Evolutionary conservation across 2,888 invertebrate species (phyloP).

Genomic region (Carcina quercana): DNA sequence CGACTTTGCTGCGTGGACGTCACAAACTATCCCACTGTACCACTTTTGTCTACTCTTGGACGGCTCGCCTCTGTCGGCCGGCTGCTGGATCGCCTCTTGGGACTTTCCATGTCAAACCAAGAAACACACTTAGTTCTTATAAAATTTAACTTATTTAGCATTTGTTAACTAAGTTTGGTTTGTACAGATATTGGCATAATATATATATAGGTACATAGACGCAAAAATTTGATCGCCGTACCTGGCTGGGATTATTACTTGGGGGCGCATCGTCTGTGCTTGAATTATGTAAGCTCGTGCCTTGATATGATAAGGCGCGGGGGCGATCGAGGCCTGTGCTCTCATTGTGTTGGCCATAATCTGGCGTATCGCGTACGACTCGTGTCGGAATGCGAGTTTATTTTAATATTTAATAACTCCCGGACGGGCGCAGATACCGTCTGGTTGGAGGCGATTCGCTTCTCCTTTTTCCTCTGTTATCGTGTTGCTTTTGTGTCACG

Average conservation of each 20-base stretch:
- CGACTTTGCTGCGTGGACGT: too few species aligned
- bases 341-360: constrained; percentile 69
- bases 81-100: too few species aligned
- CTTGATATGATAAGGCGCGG: constrained; percentile 62
- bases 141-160: too few species aligned
- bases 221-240: constrained; percentile 43
- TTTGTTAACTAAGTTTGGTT: background rate
- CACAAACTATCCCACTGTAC: too few species aligned
- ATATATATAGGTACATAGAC: constrained; percentile 38
- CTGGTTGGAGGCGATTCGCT: constrained; percentile 60
- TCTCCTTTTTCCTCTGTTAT: constrained; percentile 65
- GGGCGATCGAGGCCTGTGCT: constrained; percentile 54
- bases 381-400: constrained; percentile 71
- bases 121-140: too few species aligned
- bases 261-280: constrained; percentile 36
- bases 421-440: constrained; percentile 62
- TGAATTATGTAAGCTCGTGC: constrained; percentile 60
- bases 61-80: too few species aligned
- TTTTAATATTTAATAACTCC: constrained; percentile 74
- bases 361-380: constrained; percentile 67
- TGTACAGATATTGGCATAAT: constrained; percentile 22
- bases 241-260: constrained; percentile 20
- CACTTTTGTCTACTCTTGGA: too few species aligned
- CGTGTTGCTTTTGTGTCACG: constrained; percentile 68
- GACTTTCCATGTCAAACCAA: too few species aligned